Evolutionary conservation across 2,888 invertebrate species (phyloP).

Genomic region (Amorpha juglandis): DNA sequence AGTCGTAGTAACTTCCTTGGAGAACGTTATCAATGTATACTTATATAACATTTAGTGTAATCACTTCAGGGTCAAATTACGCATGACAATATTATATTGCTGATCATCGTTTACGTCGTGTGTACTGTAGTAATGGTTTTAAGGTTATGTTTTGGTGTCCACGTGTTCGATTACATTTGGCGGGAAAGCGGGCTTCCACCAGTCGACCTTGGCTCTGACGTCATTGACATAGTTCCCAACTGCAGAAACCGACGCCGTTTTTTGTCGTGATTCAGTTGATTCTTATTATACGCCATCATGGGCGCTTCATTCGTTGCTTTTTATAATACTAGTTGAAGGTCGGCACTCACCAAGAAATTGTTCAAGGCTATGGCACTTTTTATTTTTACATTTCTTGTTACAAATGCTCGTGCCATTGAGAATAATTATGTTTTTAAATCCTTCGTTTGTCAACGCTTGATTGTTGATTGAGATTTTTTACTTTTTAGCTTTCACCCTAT

Average conservation of each 20-base stretch:
- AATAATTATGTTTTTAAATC: not conserved
- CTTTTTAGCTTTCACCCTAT: too few species aligned
- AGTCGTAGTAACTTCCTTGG: not conserved
- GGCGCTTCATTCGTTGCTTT: conserved; percentile 24
- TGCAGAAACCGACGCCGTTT: conserved; percentile 66
- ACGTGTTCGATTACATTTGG: conserved; percentile 66
- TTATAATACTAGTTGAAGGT: conserved; percentile 24
- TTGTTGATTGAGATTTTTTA: not conserved
- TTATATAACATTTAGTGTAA: not conserved
- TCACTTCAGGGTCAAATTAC: conserved; percentile 17
- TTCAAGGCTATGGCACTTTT: conserved; percentile 15
- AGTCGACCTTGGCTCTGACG: conserved; percentile 79
- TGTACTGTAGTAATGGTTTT: conserved; percentile 26
- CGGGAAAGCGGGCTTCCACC: conserved; percentile 71
- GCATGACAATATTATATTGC: conserved; percentile 20
- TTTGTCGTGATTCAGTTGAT: conserved; percentile 61
- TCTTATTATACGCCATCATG: conserved; percentile 40
- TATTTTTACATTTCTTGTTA: conserved; percentile 17
- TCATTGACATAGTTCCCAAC: conserved; percentile 80
- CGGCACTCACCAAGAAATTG: conserved; percentile 12
- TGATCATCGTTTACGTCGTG: conserved; percentile 21
- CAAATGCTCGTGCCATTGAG: conserved; percentile 14
- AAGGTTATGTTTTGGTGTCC: conserved; percentile 46
- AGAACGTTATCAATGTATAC: not conserved
- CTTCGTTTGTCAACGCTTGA: not conserved